Evolutionary conservation across 1,140 invertebrate genomes (phyloP).

Genomic region (Microplitis demolitor): DNA sequence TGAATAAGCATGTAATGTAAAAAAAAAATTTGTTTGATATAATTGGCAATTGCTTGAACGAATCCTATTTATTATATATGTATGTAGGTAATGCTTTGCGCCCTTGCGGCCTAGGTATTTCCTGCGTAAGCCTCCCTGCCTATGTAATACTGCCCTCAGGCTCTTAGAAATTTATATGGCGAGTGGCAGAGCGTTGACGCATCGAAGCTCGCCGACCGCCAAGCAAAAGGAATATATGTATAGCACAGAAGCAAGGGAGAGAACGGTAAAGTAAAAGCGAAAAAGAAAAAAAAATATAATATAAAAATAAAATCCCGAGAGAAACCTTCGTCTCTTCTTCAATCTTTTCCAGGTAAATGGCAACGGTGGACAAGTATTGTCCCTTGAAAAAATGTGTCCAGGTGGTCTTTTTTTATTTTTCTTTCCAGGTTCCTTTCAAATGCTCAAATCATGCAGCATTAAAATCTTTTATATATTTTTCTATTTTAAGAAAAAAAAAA

Average conservation of each 20-base stretch:
- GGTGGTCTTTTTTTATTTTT: slow-evolving; percentile 12
- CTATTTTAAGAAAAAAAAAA: no score
- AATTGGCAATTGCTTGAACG: slow-evolving; percentile 12
- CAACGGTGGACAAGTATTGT: background rate
- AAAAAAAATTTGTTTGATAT: background rate
- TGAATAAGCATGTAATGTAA: background rate
- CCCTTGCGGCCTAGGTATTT: slow-evolving; percentile 18
- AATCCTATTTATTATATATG: slow-evolving; percentile 12
- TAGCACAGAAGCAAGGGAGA: background rate
- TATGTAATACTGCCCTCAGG: slow-evolving; percentile 24
- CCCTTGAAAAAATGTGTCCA: background rate
- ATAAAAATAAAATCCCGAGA: background rate
- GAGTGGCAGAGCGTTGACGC: slow-evolving; percentile 20
- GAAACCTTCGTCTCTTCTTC: background rate
- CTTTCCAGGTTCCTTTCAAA: background rate
- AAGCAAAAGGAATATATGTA: background rate
- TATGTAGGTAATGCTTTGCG: slow-evolving; percentile 9
- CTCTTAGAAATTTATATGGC: slow-evolving; percentile 20
- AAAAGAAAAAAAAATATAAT: background rate
- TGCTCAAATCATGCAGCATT: background rate
- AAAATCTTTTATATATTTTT: background rate
- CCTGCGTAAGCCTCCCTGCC: slow-evolving; percentile 15
- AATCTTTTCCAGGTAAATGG: slow-evolving; percentile 6
- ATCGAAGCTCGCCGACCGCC: slow-evolving; percentile 3
- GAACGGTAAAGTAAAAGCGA: background rate